Percentiles rank a stretch among this genome's conserved stretches.
These are phyloP conservation scores for Noctuana brunneofusca DNA, from an alignment of 2,888 invertebrate genomes.

Conservation along the genomic window DNA sequence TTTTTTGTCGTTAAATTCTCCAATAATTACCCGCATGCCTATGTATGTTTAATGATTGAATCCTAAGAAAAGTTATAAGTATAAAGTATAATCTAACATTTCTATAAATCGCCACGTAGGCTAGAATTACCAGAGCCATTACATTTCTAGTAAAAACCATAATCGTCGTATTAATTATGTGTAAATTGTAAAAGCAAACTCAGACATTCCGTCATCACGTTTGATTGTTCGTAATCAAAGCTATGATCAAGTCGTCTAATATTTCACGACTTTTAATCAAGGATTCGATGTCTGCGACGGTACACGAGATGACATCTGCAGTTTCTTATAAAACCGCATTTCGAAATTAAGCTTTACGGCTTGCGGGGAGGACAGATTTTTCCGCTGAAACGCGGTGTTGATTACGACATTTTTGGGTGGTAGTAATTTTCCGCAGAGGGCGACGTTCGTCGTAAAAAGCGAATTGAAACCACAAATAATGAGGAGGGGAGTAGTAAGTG, in stretches of 20 bases:
- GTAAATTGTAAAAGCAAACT: constrained; percentile 28
- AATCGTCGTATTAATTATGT: constrained; percentile 21
- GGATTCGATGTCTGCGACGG: constrained; percentile 29
- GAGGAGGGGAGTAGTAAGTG: constrained; percentile 61
- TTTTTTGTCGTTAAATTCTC: constrained; percentile 7
- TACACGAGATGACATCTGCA: constrained; percentile 25
- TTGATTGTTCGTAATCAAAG: constrained; percentile 32
- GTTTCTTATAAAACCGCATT: constrained; percentile 8
- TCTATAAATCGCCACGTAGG: constrained; percentile 19
- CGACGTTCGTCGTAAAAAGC: constrained; percentile 73
- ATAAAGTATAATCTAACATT: constrained; percentile 21
- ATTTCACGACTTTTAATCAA: constrained; percentile 40
- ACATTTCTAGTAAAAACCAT: constrained; percentile 23
- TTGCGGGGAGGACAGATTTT: constrained; percentile 13
- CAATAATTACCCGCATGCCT: not conserved
- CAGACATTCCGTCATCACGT: constrained; percentile 22
- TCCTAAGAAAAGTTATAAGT: constrained; percentile 21
- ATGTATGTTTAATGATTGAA: not conserved
- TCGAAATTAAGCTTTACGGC: constrained; percentile 36
- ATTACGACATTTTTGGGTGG: constrained; percentile 57
- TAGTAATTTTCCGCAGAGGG: constrained; percentile 62
- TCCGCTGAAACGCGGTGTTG: constrained; percentile 37
- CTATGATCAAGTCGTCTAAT: constrained; percentile 27
- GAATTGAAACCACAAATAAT: constrained; percentile 82
- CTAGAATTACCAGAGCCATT: constrained; percentile 22